Conservation (phyloP, 2,888 invertebrate species). For the Trachelus iudaicus region DNA sequence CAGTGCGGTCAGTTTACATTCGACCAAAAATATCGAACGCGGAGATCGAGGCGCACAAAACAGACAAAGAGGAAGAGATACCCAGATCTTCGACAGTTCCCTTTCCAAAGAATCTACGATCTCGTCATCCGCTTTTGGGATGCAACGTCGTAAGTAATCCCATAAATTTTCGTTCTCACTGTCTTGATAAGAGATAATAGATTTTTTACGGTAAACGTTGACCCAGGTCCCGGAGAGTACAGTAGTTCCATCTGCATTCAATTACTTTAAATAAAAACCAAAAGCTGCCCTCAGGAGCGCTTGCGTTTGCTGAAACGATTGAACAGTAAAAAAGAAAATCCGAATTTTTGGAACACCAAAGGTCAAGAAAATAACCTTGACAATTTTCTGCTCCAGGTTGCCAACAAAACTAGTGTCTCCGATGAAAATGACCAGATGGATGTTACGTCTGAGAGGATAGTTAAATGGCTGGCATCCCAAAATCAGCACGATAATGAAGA, state of each 20-base stretch:
- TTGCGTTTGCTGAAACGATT: neutral
- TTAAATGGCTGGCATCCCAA: neutral
- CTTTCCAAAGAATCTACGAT: slow-evolving; percentile 29
- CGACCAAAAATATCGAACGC: slow-evolving; percentile 10
- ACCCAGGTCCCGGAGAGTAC: neutral
- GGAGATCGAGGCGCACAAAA: neutral
- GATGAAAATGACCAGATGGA: neutral
- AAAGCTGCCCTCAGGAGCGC: neutral
- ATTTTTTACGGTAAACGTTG: neutral
- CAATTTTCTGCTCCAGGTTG: neutral
- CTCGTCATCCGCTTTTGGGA: slow-evolving; percentile 23
- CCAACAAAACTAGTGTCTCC: neutral
- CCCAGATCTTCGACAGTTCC: slow-evolving; percentile 11
- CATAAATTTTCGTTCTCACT: neutral
- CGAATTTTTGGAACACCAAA: neutral
- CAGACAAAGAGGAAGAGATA: neutral
- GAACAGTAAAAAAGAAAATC: too few relatives aligned
- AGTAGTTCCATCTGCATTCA: neutral
- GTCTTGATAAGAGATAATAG: neutral
- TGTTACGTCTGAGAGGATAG: neutral
- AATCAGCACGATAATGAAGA: neutral
- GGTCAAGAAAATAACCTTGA: neutral
- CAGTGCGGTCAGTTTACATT: slow-evolving; percentile 24
- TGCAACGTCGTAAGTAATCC: neutral
- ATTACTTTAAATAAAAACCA: neutral